Base-by-base conservation (phyloP, 2,113 vertebrate species). In the Ovis canadensis region DNA sequence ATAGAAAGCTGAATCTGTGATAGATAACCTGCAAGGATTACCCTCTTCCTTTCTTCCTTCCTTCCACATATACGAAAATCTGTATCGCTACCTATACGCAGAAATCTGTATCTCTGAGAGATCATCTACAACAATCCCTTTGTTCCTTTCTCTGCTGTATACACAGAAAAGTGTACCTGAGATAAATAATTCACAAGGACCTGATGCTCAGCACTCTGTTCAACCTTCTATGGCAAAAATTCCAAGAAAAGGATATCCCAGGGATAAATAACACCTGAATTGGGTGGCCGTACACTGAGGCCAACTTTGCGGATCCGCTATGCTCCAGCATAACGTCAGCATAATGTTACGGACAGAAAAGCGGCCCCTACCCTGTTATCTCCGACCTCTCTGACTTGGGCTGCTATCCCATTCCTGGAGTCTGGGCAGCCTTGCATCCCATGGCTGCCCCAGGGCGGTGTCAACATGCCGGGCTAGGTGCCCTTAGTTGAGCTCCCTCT, bases 11-110 rank as follows among this genome's bases (percentile, higher is more conserved):
- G 33, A n/a, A n/a, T 19, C 62, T 64, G 62, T n/a, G 9, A 64
- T 64, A 64, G 62, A 9, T 19, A 9, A n/a, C 4, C 33, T 33
- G 9, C 62, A 64, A n/a, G 33, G 62, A 64, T n/a, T n/a, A n/a
- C 9, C 33, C 16, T n/a, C 33, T 9, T 64, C 33, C 62, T 64
- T n/a, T n/a, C 16, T n/a, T 19, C 62, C 62, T 64, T 64, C 62
- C 62, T 64, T 19, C 33, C 62, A 64, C 33, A n/a, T 64, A 19
- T 64, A 64, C 7, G 4, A n/a, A 64, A n/a, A 17, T 64, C 33
- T 5, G 62, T 64, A 64, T n/a, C 1, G 0, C 31, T n/a, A 6
- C 31, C 15, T 64, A 17, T 33, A 33, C 31, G 3, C 31, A 8
- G 60, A 8, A 64, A 33, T 33, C 14, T 62, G 3, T 64, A 33